Percentiles rank a stretch among this genome's conserved stretches.
phyloP scores from a whole-genome alignment of 2,888 invertebrate species.

The Zhuqinia jingwanae region DNA sequence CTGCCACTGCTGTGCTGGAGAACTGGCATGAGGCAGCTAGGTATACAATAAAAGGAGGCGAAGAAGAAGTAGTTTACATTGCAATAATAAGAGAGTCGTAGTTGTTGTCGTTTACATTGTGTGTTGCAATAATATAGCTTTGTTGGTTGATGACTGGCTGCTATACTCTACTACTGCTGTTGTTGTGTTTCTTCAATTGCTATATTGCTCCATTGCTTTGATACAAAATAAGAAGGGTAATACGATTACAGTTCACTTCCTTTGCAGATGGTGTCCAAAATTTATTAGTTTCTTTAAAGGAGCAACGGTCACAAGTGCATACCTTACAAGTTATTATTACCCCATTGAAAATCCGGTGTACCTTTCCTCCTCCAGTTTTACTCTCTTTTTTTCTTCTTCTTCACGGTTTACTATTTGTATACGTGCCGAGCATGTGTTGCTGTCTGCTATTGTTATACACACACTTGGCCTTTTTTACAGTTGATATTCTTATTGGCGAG shows the following conservation, averaged over 20 bases:
- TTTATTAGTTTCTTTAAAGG: constrained; percentile 74
- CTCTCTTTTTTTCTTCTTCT: background rate
- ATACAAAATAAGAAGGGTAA: constrained; percentile 40
- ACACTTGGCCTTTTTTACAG: too few species aligned
- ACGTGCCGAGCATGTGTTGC: constrained; percentile 60
- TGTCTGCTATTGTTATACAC: background rate
- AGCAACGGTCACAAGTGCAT: constrained; percentile 72
- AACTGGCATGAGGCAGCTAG: too few species aligned
- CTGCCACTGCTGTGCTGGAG: too few species aligned
- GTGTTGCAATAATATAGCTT: too few species aligned
- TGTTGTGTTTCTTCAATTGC: constrained; percentile 38
- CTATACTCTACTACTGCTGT: too few species aligned
- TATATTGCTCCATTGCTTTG: constrained; percentile 45
- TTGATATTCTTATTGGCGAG: too few species aligned
- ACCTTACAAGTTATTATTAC: constrained; percentile 70
- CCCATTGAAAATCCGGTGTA: constrained; percentile 66
- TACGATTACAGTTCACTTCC: constrained; percentile 71
- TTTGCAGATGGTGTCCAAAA: constrained; percentile 75
- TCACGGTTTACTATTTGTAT: background rate
- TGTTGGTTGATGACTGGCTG: constrained; percentile 36
- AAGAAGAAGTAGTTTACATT: constrained; percentile 26
- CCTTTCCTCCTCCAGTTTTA: constrained; percentile 39
- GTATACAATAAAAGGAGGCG: too few species aligned
- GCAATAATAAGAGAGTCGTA: background rate
- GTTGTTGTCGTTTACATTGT: too few species aligned